These are phyloP conservation scores for Drosophila fuyamai DNA, from an alignment of 1,140 invertebrate genomes.

Conservation along the genomic window DNA sequence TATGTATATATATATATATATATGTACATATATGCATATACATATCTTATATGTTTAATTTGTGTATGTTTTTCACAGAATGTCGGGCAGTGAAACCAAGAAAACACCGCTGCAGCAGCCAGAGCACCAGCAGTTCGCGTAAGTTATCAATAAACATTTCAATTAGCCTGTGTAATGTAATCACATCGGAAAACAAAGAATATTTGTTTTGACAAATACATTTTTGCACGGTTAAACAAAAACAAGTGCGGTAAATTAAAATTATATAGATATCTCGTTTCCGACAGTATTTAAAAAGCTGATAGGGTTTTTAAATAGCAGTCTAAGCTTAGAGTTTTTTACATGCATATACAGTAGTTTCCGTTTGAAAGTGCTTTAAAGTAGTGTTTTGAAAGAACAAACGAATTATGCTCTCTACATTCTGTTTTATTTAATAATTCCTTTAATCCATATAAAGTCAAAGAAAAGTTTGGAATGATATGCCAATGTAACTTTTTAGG, in stretches of 20 bases:
- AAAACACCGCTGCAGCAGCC: slow-evolving; percentile 50
- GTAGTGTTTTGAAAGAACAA: too few species aligned
- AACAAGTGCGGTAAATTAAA: neutral
- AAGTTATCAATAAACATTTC: slow-evolving; percentile 57
- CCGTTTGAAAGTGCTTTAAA: too few species aligned
- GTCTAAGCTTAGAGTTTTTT: too few species aligned
- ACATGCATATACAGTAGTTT: too few species aligned
- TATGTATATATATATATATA: neutral
- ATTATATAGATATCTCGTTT: neutral
- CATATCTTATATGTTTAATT: slow-evolving; percentile 2
- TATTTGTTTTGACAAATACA: slow-evolving; percentile 10
- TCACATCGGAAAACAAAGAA: slow-evolving; percentile 18
- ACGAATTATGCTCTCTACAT: too few species aligned
- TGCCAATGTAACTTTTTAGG: too few species aligned
- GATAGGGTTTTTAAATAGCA: neutral
- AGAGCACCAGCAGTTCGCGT: slow-evolving; percentile 68
- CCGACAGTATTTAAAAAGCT: neutral
- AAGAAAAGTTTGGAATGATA: too few species aligned
- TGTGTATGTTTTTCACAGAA: slow-evolving; percentile 42
- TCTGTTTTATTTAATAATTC: too few species aligned
- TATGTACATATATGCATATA: slow-evolving; percentile 8
- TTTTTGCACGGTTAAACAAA: neutral
- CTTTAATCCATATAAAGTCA: too few species aligned
- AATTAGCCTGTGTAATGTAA: slow-evolving; percentile 39
- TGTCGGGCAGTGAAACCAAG: slow-evolving; percentile 37